phyloP scores from a whole-genome alignment of 35 echinoderm and acorn worm species.

The Chiridota heheva region DNA sequence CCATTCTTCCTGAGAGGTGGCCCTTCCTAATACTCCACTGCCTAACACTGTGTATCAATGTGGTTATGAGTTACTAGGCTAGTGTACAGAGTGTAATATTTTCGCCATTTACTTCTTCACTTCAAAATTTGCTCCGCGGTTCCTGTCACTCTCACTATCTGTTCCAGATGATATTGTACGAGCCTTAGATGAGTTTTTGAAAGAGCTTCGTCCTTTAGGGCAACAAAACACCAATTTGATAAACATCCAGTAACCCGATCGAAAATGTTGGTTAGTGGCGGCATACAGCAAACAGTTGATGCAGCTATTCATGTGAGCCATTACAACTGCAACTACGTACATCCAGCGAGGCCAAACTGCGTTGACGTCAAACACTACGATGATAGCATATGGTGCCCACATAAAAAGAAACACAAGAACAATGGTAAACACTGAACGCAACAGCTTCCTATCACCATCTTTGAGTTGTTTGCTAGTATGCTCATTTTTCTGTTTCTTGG shows the following conservation, averaged over 20 bases:
- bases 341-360: constrained; percentile 22
- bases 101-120: no score
- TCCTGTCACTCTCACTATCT: no score
- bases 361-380: constrained; percentile 50
- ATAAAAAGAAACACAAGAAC: constrained; percentile 70
- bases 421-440: constrained; percentile 52
- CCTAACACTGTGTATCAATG: no score
- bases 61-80: no score
- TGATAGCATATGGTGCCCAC: constrained; percentile 72
- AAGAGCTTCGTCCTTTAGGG: no score
- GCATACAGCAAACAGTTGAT: constrained; percentile 83
- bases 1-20: no score
- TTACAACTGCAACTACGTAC: constrained; percentile 52
- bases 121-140: no score
- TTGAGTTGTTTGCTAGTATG: constrained; percentile 1
- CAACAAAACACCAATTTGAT: constrained; percentile 23
- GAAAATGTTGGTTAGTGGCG: constrained; percentile 69
- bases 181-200: no score
- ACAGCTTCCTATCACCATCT: constrained; percentile 51
- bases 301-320: constrained; percentile 69
- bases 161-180: no score
- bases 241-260: constrained; percentile 53
- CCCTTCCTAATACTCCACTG: no score
- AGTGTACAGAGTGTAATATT: no score
- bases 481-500: neutral